Evolutionary conservation across 53 echinoderm and acorn worm genomes (phyloP).

Genomic region (Antedon mediterranea): DNA sequence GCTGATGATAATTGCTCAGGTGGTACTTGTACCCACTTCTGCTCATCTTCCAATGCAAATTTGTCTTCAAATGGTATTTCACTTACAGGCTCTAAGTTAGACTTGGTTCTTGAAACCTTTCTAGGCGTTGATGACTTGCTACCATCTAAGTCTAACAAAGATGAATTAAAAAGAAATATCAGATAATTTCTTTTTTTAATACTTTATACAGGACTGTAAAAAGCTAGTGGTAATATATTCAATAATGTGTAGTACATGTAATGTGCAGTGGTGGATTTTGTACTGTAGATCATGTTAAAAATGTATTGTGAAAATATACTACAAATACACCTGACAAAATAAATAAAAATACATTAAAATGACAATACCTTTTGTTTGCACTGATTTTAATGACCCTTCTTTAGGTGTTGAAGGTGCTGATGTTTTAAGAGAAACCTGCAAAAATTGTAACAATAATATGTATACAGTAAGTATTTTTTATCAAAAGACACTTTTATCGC

Average conservation of each 20-base stretch:
- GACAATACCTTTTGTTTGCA: not conserved
- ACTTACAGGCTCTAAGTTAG: constrained; percentile 86
- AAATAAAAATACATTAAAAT: no score
- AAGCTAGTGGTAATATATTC: no score
- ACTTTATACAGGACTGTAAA: no score
- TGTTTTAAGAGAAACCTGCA: not conserved
- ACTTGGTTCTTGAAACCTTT: constrained; percentile 41
- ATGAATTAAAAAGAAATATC: no score
- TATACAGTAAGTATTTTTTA: no score
- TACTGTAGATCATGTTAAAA: no score
- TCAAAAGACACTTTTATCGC: no score
- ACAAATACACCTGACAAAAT: no score
- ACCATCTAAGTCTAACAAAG: not conserved
- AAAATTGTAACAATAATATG: not conserved
- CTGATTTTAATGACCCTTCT: not conserved
- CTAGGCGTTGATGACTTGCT: constrained; percentile 46
- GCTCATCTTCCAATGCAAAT: constrained; percentile 84
- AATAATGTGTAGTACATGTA: no score
- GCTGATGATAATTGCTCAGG: constrained; percentile 74
- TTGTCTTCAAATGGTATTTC: constrained; percentile 92
- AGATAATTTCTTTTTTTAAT: no score
- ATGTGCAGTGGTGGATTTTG: no score
- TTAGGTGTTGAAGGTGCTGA: not conserved
- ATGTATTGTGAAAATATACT: no score
- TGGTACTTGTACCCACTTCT: constrained; percentile 65